Base-by-base conservation (phyloP, 1,140 invertebrate genomes). In the Scaptomyza pallida region DNA sequence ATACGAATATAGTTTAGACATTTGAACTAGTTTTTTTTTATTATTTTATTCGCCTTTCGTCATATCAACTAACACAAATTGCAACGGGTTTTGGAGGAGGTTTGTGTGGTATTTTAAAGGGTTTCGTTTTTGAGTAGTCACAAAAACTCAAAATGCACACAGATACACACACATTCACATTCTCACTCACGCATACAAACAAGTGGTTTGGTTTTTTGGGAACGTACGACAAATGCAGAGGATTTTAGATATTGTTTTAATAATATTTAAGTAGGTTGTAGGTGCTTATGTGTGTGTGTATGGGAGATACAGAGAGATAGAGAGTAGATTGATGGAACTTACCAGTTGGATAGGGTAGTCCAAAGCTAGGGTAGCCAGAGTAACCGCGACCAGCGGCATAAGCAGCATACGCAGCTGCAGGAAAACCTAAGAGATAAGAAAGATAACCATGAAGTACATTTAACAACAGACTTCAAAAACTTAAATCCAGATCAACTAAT, bases 281-380 rank as follows among this genome's bases (percentile, higher is more conserved):
- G 13, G 15, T 68, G 26, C 52, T 26, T 4, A 26, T 26, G 23
- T 43, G 45, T 59, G 30, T 16, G 15, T 68, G 26, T 60, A 6
- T 26, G 23, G 5, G 48, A 52, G 41, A n/a, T n/a, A n/a, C n/a
- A 45, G 48, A 17, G 41, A 16, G 26, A 10, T 15, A n/a, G 54
- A 23, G 19, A 43, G n/a, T n/a, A 63, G 16, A 40, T 26, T 19
- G 47, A 5, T 16, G 35, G 47, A 48, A 74, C 95, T 97, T 97
- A 98, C 97, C 97, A 97, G 97, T 96, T 92, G 97, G 96, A 93
- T 98, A 98, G 92, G 97, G 97, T 93, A 98, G 96, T 94, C 97
- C 97, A 94, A 98, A 98, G 95, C 97, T 97, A 94, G 97, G 97
- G 94, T 98, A 98, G 93, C 97, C 96, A 93, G 96, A 97, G 94